Percentiles rank a stretch among this genome's conserved stretches.
phyloP scores from a whole-genome alignment of 1,140 invertebrate genomes.

The Hydropsyche tenuis region DNA sequence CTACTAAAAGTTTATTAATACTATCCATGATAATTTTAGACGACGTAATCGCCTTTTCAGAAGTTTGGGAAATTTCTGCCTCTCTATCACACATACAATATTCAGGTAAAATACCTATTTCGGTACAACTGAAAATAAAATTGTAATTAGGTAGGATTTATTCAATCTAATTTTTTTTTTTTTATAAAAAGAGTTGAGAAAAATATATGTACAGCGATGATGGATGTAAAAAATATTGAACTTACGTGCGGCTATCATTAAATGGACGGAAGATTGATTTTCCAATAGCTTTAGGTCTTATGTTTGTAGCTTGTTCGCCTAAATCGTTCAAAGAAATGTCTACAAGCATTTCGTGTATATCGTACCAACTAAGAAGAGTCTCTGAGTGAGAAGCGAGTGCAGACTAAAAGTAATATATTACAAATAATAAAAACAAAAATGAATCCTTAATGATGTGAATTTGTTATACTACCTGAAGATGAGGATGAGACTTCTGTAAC shows the following conservation, averaged over 20 bases:
- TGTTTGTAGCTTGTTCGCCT: conserved; percentile 31
- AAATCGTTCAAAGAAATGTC: conserved; percentile 56
- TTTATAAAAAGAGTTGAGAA: too few species aligned
- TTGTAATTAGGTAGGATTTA: conserved; percentile 32
- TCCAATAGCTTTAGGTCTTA: conserved; percentile 39
- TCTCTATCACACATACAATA: conserved; percentile 73
- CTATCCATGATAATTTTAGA: conserved; percentile 58
- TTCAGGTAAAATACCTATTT: conserved; percentile 69
- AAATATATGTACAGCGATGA: not conserved
- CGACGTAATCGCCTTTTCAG: conserved; percentile 53
- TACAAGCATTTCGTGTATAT: conserved; percentile 72
- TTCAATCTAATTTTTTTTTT: too few species aligned
- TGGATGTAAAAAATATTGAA: conserved; percentile 7
- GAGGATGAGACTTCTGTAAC: conserved; percentile 65
- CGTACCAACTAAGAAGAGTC: conserved; percentile 76
- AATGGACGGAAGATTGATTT: conserved; percentile 46
- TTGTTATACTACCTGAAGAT: conserved; percentile 58
- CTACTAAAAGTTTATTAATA: conserved; percentile 62
- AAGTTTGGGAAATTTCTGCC: conserved; percentile 55
- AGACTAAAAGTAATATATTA: conserved; percentile 24
- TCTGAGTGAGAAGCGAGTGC: conserved; percentile 38
- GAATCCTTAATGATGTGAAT: too few species aligned
- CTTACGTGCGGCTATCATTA: conserved; percentile 47
- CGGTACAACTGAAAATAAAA: conserved; percentile 65
- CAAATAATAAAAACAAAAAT: not conserved